A percentile compares a stretch with the other conserved stretches of the same genome.
Evolutionary conservation across 2,113 vertebrate genomes (phyloP).

Genomic region (Protobothrops flavoviridis): DNA sequence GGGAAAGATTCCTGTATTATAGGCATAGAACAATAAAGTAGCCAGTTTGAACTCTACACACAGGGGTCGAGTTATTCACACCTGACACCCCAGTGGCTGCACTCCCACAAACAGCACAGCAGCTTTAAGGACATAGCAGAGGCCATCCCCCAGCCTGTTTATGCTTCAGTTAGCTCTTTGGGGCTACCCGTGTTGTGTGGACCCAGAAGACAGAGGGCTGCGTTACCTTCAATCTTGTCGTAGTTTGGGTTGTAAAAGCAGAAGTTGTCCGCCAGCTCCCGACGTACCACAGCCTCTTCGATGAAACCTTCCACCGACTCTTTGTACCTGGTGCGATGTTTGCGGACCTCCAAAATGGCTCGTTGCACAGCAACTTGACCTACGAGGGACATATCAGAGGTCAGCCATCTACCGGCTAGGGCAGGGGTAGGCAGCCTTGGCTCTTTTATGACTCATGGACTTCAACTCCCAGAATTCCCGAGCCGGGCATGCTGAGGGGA

Average conservation of each 20-base stretch:
- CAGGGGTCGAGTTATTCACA: not conserved
- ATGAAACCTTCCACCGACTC: constrained; percentile 72
- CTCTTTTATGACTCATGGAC: no score
- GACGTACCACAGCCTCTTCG: constrained; percentile 85
- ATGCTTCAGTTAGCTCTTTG: not conserved
- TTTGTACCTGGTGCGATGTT: constrained; percentile 55
- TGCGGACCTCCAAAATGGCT: constrained; percentile 78
- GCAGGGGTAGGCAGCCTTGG: no score
- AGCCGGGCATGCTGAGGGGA: no score
- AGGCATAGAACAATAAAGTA: not conserved
- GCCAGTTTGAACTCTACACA: not conserved
- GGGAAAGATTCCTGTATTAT: not conserved
- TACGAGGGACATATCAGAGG: constrained; percentile 37
- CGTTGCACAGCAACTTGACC: constrained; percentile 86
- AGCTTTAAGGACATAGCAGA: not conserved
- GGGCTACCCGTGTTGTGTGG: not conserved
- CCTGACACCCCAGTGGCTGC: not conserved
- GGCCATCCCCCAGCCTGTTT: not conserved
- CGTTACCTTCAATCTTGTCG: constrained; percentile 77
- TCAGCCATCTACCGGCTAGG: not conserved
- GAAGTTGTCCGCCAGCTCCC: constrained; percentile 89
- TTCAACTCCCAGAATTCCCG: no score
- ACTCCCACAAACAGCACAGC: not conserved
- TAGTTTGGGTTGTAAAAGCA: constrained; percentile 90
- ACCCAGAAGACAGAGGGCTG: not conserved